phyloP scores from a whole-genome alignment of 2,888 invertebrate species.

The Dynastes grantii region DNA sequence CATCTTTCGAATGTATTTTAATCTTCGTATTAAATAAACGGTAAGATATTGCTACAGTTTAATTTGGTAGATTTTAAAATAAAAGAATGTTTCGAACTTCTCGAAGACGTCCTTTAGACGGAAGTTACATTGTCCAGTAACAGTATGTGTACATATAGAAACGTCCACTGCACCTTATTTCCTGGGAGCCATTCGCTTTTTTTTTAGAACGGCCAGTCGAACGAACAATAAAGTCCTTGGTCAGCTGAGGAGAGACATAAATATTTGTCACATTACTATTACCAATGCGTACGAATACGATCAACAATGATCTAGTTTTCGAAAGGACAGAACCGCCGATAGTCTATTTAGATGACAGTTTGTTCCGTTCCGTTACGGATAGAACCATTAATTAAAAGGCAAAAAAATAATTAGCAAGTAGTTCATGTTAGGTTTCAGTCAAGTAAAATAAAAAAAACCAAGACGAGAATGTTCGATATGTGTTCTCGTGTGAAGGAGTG shows the following conservation, averaged over 20 bases:
- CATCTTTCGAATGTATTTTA: no score
- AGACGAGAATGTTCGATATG: not conserved
- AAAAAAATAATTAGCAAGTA: not conserved
- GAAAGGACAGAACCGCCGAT: not conserved
- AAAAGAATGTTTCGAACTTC: no score
- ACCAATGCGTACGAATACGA: no score
- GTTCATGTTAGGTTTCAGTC: not conserved
- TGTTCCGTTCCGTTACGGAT: not conserved
- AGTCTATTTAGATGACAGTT: constrained; percentile 1
- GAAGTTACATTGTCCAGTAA: no score
- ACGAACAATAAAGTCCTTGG: constrained; percentile 9
- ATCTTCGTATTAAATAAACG: no score
- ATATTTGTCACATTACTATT: constrained; percentile 9
- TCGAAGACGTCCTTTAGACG: no score
- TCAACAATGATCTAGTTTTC: constrained; percentile 15
- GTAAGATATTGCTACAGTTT: no score
- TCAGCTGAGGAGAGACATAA: not conserved
- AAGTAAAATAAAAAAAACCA: not conserved
- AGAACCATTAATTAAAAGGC: constrained; percentile 6
- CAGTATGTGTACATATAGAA: no score
- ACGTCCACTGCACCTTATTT: no score
- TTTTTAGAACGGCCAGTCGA: not conserved
- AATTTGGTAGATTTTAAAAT: no score
- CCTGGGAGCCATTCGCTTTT: not conserved
- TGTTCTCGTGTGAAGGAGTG: not conserved